A percentile compares a stretch with the other conserved stretches of the same genome.
These are phyloP conservation scores for Mohoua ochrocephala DNA, from an alignment of 2,113 vertebrate species.

Conservation along the genomic window DNA sequence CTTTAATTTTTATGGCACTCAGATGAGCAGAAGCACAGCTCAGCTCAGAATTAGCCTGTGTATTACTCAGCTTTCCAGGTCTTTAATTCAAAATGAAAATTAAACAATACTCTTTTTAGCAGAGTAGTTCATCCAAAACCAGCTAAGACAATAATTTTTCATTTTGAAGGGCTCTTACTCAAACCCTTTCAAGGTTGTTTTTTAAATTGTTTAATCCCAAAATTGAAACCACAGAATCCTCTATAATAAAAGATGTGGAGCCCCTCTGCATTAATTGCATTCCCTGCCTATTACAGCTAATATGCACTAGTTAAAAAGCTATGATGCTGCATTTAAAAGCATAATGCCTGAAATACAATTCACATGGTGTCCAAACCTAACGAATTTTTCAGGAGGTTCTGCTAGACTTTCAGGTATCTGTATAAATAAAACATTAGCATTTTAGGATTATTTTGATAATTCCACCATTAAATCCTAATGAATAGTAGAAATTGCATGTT, in stretches of 20 bases:
- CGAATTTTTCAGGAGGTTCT: slow-evolving; percentile 54
- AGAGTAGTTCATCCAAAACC: slow-evolving; percentile 51
- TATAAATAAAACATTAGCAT: slow-evolving; percentile 44
- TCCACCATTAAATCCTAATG: neutral
- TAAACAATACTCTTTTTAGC: slow-evolving; percentile 72
- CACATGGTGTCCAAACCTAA: slow-evolving; percentile 3
- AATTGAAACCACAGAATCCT: slow-evolving; percentile 27
- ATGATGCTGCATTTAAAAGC: slow-evolving; percentile 16
- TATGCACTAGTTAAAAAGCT: slow-evolving; percentile 45
- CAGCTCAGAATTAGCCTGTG: slow-evolving; percentile 63
- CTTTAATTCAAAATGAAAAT: slow-evolving; percentile 76
- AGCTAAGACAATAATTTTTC: slow-evolving; percentile 64
- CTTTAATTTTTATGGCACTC: slow-evolving; percentile 70
- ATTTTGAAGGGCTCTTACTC: slow-evolving; percentile 54
- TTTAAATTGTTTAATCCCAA: slow-evolving; percentile 57
- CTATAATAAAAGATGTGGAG: slow-evolving; percentile 22
- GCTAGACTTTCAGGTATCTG: slow-evolving; percentile 19
- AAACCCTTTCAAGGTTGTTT: slow-evolving; percentile 18
- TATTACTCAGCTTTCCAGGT: slow-evolving; percentile 66
- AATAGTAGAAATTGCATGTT: neutral
- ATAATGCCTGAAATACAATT: neutral
- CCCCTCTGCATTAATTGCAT: slow-evolving; percentile 14
- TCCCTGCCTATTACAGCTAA: slow-evolving; percentile 26
- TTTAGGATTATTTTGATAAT: slow-evolving; percentile 55
- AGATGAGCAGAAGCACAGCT: slow-evolving; percentile 43